These are phyloP conservation scores for Aphidoletes aphidimyza DNA, from an alignment of 2,888 invertebrate genomes.

Conservation along the genomic window DNA sequence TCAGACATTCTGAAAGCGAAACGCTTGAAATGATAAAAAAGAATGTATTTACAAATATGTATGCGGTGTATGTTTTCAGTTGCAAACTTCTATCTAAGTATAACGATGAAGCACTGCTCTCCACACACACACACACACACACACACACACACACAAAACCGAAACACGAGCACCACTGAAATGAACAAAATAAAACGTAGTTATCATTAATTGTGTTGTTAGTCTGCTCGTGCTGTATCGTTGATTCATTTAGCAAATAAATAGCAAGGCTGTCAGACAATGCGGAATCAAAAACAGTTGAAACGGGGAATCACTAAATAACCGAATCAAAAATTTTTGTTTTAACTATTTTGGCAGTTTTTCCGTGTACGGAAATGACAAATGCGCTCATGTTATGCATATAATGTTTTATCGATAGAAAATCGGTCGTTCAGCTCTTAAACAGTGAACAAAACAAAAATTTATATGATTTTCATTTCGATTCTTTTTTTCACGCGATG, in stretches of 20 bases:
- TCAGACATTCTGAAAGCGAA: background rate
- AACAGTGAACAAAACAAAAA: background rate
- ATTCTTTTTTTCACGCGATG: too few relatives aligned
- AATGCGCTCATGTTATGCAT: too few relatives aligned
- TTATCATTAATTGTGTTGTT: conserved; percentile 21
- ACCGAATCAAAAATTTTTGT: too few relatives aligned
- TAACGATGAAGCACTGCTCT: background rate
- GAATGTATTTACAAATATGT: background rate
- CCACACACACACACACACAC: background rate
- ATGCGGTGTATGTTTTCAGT: background rate
- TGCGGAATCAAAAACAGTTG: too few relatives aligned
- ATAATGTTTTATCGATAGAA: conserved; percentile 31
- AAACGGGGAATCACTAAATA: too few relatives aligned
- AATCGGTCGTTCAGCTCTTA: background rate
- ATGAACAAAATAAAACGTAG: background rate
- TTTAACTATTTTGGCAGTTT: background rate
- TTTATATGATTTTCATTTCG: too few relatives aligned
- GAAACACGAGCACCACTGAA: background rate
- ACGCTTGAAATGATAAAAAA: background rate
- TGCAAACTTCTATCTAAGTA: background rate
- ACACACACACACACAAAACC: background rate
- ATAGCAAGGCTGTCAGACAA: too few relatives aligned
- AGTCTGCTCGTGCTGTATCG: background rate
- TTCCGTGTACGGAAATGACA: conserved; percentile 5
- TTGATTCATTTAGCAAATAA: conserved; percentile 17